A percentile compares a stretch with the other conserved stretches of the same genome.
These are phyloP conservation scores for Heterodera carotae DNA, from an alignment of 1,140 invertebrate species.

Conservation along the genomic window DNA sequence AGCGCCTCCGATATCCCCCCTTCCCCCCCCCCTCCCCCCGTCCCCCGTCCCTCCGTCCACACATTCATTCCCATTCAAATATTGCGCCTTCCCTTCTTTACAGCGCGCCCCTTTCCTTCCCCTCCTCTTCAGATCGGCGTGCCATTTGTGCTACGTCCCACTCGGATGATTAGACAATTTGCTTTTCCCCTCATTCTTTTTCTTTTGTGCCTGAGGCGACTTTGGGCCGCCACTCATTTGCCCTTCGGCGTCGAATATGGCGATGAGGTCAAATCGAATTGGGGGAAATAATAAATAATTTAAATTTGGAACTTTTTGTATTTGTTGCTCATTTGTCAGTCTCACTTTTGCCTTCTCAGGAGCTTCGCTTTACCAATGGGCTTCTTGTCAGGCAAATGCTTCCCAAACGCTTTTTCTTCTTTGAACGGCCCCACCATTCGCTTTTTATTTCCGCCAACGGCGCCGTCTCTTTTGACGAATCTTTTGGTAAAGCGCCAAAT, in stretches of 20 bases:
- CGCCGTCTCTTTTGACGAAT: slow-evolving; percentile 32
- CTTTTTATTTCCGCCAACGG: slow-evolving; percentile 36
- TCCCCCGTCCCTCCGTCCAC: too few species aligned
- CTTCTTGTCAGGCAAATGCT: slow-evolving; percentile 18
- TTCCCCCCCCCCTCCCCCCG: too few species aligned
- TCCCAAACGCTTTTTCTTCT: slow-evolving; percentile 26
- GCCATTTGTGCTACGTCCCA: not conserved
- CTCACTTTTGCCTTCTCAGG: not conserved
- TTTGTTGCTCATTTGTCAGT: too few species aligned
- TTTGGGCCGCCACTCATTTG: slow-evolving; percentile 34
- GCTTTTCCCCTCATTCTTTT: not conserved
- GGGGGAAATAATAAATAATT: too few species aligned
- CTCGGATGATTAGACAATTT: not conserved
- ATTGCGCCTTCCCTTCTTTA: not conserved
- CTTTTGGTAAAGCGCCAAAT: slow-evolving; percentile 27
- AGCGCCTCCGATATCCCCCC: not conserved
- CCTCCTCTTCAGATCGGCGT: too few species aligned
- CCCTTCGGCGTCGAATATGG: slow-evolving; percentile 39
- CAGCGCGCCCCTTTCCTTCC: not conserved
- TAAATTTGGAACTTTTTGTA: too few species aligned
- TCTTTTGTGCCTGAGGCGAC: not conserved
- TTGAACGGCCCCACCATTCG: slow-evolving; percentile 36
- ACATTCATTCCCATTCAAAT: not conserved
- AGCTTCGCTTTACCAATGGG: slow-evolving; percentile 14
- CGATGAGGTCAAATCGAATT: slow-evolving; percentile 30